Evolutionary conservation across 2,888 invertebrate genomes (phyloP).

Genomic region (Spisula subtruncata): DNA sequence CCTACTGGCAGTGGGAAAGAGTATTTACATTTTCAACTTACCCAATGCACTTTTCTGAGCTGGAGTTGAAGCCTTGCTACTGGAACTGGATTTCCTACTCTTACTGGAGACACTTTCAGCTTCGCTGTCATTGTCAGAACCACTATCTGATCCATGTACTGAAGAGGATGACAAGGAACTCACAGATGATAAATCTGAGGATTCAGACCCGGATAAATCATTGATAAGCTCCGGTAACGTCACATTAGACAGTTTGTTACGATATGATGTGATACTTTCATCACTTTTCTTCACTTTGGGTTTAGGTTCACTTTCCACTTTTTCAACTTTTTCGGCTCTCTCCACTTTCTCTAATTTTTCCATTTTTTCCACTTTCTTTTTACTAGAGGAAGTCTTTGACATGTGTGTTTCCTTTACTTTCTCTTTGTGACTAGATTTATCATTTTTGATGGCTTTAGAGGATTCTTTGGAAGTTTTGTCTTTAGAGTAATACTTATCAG

Average conservation of each 20-base stretch:
- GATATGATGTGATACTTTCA: slow-evolving; percentile 28
- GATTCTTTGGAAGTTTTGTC: slow-evolving; percentile 39
- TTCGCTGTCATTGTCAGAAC: slow-evolving; percentile 60
- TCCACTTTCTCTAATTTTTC: too few relatives aligned
- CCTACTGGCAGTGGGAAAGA: too few relatives aligned
- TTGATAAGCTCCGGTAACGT: slow-evolving; percentile 64
- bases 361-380: background rate
- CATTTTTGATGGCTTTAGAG: slow-evolving; percentile 52
- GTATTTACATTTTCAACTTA: slow-evolving; percentile 41
- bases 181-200: slow-evolving; percentile 51
- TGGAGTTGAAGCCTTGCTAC: slow-evolving; percentile 64
- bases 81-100: slow-evolving; percentile 49
- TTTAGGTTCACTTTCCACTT: slow-evolving; percentile 25
- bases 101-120: slow-evolving; percentile 43
- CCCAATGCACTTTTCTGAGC: slow-evolving; percentile 62
- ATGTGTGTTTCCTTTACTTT: slow-evolving; percentile 41
- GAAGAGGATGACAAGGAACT: slow-evolving; percentile 44
- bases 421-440: slow-evolving; percentile 47
- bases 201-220: slow-evolving; percentile 62
- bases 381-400: background rate
- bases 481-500: slow-evolving; percentile 34
- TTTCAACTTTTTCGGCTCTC: background rate
- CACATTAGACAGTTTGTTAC: slow-evolving; percentile 55
- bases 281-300: slow-evolving; percentile 30
- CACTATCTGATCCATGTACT: slow-evolving; percentile 32